Percentiles rank a stretch among this genome's conserved stretches.
Conservation (phyloP, 2,888 invertebrate species). For the Pterostichus niger region DNA sequence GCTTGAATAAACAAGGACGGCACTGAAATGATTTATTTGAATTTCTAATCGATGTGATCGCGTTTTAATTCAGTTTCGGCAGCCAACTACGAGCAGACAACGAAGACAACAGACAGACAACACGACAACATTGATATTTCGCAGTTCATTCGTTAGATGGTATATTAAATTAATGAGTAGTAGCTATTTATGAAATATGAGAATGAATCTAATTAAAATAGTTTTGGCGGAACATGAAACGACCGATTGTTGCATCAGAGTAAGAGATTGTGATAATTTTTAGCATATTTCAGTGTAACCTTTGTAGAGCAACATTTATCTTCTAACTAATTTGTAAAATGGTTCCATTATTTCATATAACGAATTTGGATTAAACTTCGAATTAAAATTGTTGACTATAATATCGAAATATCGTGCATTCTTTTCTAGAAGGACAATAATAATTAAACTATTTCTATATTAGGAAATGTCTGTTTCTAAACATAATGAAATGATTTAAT, state of each 20-base stretch:
- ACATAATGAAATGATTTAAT: too few relatives aligned
- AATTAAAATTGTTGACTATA: too few relatives aligned
- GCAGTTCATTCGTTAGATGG: too few relatives aligned
- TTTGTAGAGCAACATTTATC: conserved; percentile 3
- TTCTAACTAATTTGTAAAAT: background rate
- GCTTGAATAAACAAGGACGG: conserved; percentile 42
- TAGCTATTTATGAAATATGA: background rate
- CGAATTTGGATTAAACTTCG: too few relatives aligned
- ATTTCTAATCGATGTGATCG: conserved; percentile 41
- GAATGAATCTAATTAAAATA: conserved; percentile 11
- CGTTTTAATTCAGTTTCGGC: background rate
- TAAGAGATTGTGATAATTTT: background rate
- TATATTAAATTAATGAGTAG: background rate
- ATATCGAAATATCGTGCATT: too few relatives aligned
- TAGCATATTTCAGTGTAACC: background rate
- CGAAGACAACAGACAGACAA: background rate
- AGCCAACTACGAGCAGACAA: background rate
- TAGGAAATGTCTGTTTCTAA: too few relatives aligned
- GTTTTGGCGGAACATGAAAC: background rate
- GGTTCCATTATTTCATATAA: too few relatives aligned
- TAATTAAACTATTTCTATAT: too few relatives aligned
- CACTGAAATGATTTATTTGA: conserved; percentile 46
- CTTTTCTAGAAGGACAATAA: too few relatives aligned
- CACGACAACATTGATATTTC: background rate
- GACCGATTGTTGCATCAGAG: background rate